Evolutionary conservation across 2,888 invertebrate genomes (phyloP), one percentile per base, ranked within the genome.

Genomic region (Lasioglossum malachurum): DNA sequence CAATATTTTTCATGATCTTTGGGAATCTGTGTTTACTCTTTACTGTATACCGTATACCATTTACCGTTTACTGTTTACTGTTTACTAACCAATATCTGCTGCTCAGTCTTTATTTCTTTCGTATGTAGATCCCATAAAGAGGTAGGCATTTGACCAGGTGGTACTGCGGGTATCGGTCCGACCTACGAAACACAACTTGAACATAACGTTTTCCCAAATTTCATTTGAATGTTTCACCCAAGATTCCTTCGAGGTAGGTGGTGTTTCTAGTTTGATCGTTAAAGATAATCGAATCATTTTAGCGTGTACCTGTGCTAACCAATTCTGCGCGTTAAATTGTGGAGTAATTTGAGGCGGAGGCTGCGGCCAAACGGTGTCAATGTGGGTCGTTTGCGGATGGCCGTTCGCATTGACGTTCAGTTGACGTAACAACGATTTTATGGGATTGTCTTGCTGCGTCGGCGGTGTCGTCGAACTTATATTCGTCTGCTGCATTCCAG

Each of bases 351-450:
- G 94, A 27, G 94, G 94, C 0, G 93, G 92, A 3, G 94, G 94
- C 80, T 95, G 95, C 27, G 95, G 95, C 95, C 95, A 95, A 27
- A 95, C 94, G 0, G 95, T 94, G 44, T 95, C 95, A 41, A 94
- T 90, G 38, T 93, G 94, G 44, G 94, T 85, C 14, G 93, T 84
- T 80, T 93, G 94, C 1, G 93, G 92, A 84, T 93, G 94, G 64
- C 94, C 94, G 73, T 94, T 95, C 1, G 93, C 91, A 78, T 92
- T 94, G 35, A 94, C 94, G 77, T 93, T 94, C 4, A 96, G 93
- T 89, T 96, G 96, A 76, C 96, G 95, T 67, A 96, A 91, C 88
- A 96, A 93, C 86, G 95, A 96, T 87, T 96, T 96, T 35, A 96
- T 96, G 1, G 96, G 95, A 94, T 96, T 96, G 80, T 95, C 96